Percentiles rank a stretch among this genome's conserved stretches.
phyloP scores from a whole-genome alignment of 2,888 invertebrate species.

The Acholoe squamosa region DNA sequence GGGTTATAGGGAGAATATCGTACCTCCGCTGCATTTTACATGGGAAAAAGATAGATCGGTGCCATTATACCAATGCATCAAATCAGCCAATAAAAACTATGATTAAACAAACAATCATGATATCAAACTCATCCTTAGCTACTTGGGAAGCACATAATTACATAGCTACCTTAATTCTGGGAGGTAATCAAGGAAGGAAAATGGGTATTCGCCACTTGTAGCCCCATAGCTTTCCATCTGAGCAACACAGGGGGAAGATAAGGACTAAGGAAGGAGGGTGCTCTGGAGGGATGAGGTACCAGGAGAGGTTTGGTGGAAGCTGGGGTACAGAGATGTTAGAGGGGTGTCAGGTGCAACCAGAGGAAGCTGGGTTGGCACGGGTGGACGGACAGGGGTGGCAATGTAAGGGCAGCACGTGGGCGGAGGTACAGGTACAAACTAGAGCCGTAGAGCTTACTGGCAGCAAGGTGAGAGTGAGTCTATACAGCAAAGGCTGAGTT shows the following conservation, averaged over 20 bases:
- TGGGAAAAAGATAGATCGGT: too few relatives aligned
- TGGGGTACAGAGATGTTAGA: not conserved
- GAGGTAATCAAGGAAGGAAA: too few relatives aligned
- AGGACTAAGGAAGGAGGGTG: not conserved
- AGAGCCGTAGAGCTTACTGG: not conserved
- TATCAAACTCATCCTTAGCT: too few relatives aligned
- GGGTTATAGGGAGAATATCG: too few relatives aligned
- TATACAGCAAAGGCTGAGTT: too few relatives aligned
- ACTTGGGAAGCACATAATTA: too few relatives aligned
- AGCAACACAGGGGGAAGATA: not conserved
- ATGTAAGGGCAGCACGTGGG: slow-evolving; percentile 1
- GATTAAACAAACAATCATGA: too few relatives aligned
- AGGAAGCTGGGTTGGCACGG: not conserved
- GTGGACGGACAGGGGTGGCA: not conserved
- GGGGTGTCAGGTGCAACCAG: not conserved
- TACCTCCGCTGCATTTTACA: too few relatives aligned
- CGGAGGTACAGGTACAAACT: not conserved
- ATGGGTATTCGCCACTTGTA: not conserved
- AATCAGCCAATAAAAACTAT: too few relatives aligned
- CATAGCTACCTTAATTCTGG: too few relatives aligned
- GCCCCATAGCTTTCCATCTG: not conserved
- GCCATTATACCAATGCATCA: too few relatives aligned
- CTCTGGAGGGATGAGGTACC: not conserved
- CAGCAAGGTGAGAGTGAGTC: too few relatives aligned
- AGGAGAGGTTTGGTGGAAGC: not conserved